Percentiles rank a stretch among this genome's conserved stretches.
These are phyloP conservation scores for Thymelicus lineola DNA, from an alignment of 2,888 invertebrate genomes.

Conservation along the genomic window DNA sequence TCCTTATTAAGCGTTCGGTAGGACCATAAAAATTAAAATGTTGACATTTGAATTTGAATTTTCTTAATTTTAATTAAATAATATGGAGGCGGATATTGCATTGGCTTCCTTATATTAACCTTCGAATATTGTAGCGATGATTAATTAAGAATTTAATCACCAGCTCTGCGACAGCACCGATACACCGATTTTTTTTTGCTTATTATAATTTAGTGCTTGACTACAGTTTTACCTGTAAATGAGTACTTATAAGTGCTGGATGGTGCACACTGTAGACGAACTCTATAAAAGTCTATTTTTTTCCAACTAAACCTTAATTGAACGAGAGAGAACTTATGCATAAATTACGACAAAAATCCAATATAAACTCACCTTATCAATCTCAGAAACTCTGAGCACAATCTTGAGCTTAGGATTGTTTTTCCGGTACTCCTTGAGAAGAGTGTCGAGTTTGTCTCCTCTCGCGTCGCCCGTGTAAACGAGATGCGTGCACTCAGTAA, in stretches of 20 bases:
- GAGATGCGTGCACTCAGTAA: slow-evolving; percentile 81
- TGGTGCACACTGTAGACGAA: too few species aligned
- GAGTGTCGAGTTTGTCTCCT: slow-evolving; percentile 71
- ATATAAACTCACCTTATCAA: slow-evolving; percentile 81
- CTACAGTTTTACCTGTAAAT: too few species aligned
- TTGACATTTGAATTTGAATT: neutral
- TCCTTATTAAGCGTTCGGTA: neutral
- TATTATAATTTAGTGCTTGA: too few species aligned
- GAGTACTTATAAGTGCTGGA: too few species aligned
- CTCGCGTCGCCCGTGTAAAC: slow-evolving; percentile 76
- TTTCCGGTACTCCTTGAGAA: slow-evolving; percentile 79
- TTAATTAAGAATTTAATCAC: neutral
- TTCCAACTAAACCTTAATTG: too few species aligned
- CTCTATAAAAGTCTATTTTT: too few species aligned
- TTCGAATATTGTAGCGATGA: neutral
- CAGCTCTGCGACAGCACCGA: too few species aligned
- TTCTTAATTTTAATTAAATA: neutral
- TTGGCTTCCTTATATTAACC: slow-evolving; percentile 38
- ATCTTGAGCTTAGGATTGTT: slow-evolving; percentile 81
- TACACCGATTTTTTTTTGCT: too few species aligned
- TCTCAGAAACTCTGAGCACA: slow-evolving; percentile 81
- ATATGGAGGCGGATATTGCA: slow-evolving; percentile 1
- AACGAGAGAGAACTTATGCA: neutral
- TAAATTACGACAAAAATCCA: neutral
- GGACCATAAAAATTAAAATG: neutral